A percentile compares a stretch with the other conserved stretches of the same genome.
Evolutionary conservation across 2,797 vertebrate species (phyloP).

Genomic region (Crax fasciolata): DNA sequence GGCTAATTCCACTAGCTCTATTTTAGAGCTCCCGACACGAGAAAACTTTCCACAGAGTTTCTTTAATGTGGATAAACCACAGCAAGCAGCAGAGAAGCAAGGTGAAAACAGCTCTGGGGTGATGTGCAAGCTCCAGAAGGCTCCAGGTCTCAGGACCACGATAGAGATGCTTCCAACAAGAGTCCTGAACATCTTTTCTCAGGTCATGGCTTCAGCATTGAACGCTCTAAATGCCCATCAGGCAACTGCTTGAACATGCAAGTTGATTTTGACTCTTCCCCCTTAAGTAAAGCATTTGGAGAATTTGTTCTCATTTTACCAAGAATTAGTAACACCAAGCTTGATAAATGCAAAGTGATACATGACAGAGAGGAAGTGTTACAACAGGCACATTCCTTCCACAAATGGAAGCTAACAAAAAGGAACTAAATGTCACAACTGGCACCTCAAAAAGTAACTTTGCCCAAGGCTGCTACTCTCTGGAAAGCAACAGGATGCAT

Average conservation of each 20-base stretch:
- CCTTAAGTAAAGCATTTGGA: not conserved
- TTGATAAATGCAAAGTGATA: rapidly evolving
- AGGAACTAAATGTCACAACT: not conserved
- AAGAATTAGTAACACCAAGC: not conserved
- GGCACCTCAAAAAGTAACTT: not conserved
- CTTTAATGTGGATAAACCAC: not conserved
- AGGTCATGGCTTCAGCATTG: not conserved
- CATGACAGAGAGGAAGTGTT: not conserved
- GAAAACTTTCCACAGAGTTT: not conserved
- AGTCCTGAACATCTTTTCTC: not conserved
- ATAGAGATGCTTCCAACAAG: not conserved
- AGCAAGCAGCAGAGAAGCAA: not conserved
- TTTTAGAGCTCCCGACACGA: not conserved
- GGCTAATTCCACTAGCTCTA: not conserved
- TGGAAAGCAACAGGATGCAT: not conserved
- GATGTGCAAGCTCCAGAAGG: not conserved
- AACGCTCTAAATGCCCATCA: not conserved
- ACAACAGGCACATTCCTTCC: not conserved
- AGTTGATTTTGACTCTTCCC: not conserved
- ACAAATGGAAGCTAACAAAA: not conserved
- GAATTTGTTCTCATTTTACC: not conserved
- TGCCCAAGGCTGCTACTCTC: not conserved
- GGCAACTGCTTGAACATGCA: rapidly evolving
- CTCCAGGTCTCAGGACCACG: rapidly evolving
- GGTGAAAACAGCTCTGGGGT: not conserved